These are phyloP conservation scores for Grammomys surdaster DNA, from an alignment of 2,113 vertebrate species.

Conservation along the genomic window DNA sequence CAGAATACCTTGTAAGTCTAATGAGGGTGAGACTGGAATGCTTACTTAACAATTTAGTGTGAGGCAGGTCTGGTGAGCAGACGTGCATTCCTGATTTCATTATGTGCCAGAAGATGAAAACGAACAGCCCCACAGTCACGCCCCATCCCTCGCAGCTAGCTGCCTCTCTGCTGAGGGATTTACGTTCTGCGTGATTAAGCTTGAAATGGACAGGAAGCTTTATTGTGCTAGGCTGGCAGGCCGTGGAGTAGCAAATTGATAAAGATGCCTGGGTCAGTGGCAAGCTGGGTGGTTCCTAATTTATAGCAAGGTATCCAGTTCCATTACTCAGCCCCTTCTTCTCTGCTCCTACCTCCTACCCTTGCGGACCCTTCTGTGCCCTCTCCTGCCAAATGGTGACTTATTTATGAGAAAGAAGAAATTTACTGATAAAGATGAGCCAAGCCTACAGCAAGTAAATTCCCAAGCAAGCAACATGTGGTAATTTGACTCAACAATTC, in stretches of 20 bases:
- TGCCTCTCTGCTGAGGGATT: conserved; percentile 83
- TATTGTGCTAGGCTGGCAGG: conserved; percentile 79
- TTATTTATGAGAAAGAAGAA: conserved; percentile 77
- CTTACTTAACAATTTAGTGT: conserved; percentile 53
- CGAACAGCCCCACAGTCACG: conserved; percentile 66
- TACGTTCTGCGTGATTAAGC: conserved; percentile 84
- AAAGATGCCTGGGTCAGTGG: conserved; percentile 81
- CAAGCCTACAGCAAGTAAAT: conserved; percentile 63
- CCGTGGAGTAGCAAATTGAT: conserved; percentile 82
- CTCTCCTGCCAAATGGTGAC: conserved; percentile 77
- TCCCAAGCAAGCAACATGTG: conserved; percentile 66
- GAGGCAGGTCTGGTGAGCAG: conserved; percentile 39
- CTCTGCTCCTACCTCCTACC: not conserved
- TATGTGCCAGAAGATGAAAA: conserved; percentile 63
- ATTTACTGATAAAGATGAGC: conserved; percentile 78
- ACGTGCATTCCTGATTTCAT: conserved; percentile 57
- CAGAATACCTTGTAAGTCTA: not conserved
- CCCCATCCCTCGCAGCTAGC: conserved; percentile 75
- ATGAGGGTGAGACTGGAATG: conserved; percentile 13
- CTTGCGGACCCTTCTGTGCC: not conserved
- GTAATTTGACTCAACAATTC: conserved; percentile 61
- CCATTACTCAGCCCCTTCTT: conserved; percentile 79
- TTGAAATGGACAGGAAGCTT: conserved; percentile 85
- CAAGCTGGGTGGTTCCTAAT: conserved; percentile 82
- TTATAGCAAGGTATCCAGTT: conserved; percentile 81